Conservation (phyloP, 2,888 invertebrate genomes). For the Miltochrista miniata region DNA sequence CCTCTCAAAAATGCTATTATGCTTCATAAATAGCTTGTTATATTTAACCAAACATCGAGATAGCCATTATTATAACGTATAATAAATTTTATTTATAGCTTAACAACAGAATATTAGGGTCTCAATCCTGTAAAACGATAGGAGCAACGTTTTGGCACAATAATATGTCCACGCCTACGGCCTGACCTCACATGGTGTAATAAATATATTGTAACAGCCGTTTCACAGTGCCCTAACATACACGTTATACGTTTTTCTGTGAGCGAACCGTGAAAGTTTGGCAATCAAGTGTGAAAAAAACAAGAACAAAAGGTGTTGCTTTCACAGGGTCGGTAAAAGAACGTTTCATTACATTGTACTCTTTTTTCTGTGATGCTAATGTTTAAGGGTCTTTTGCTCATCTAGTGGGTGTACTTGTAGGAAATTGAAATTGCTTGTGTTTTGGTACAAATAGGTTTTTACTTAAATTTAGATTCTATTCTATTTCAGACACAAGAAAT, state of each 20-base stretch:
- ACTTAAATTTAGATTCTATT: too few relatives aligned
- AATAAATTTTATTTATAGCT: conserved; percentile 45
- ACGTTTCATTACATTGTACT: neutral
- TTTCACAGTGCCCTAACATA: conserved; percentile 50
- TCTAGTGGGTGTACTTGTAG: too few relatives aligned
- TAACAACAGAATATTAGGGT: conserved; percentile 37
- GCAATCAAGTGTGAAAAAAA: conserved; percentile 67
- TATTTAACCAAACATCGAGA: conserved; percentile 17
- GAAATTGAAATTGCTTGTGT: too few relatives aligned
- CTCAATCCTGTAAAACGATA: conserved; percentile 45
- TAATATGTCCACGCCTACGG: conserved; percentile 48
- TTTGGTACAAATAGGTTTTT: too few relatives aligned
- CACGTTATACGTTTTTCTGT: conserved; percentile 59
- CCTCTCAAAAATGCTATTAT: conserved; percentile 30
- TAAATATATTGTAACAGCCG: conserved; percentile 71
- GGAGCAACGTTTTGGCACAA: conserved; percentile 47
- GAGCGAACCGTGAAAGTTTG: conserved; percentile 60
- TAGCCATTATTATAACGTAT: conserved; percentile 31
- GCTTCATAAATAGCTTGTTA: conserved; percentile 28
- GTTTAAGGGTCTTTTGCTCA: neutral
- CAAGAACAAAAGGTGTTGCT: conserved; percentile 25
- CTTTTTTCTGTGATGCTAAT: neutral
- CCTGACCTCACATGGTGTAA: conserved; percentile 57
- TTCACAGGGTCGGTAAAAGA: too few relatives aligned
- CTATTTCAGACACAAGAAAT: too few relatives aligned